Evolutionary conservation across 2,113 vertebrate genomes (phyloP).

Genomic region (Nibea coibor): DNA sequence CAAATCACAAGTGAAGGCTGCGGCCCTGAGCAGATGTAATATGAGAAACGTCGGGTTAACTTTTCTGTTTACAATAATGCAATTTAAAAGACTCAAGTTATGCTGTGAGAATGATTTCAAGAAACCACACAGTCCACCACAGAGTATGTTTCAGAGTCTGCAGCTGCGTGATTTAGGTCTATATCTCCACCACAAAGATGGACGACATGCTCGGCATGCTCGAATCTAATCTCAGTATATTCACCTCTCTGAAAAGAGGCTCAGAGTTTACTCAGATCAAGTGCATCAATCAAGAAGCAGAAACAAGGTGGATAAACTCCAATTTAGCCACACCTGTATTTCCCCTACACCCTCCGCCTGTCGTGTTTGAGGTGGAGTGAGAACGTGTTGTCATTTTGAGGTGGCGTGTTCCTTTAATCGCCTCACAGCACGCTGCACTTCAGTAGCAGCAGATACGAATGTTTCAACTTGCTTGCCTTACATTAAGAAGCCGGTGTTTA

Average conservation of each 20-base stretch:
- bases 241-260: too few species aligned
- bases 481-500: not conserved
- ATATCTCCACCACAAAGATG: too few species aligned
- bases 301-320: too few species aligned
- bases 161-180: not conserved
- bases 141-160: not conserved
- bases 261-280: too few species aligned
- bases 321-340: too few species aligned
- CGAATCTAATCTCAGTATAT: too few species aligned
- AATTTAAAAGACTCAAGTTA: not conserved
- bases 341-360: too few species aligned
- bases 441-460: not conserved
- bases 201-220: too few species aligned
- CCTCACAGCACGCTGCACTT: not conserved
- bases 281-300: too few species aligned
- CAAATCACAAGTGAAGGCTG: not conserved
- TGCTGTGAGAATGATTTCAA: not conserved
- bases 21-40: not conserved
- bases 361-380: too few species aligned
- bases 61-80: not conserved
- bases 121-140: not conserved
- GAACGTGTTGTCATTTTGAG: too few species aligned
- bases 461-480: rapidly evolving
- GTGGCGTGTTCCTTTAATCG: not conserved
- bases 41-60: not conserved